phyloP scores from a whole-genome alignment of 2,113 vertebrate species.

The Isurus oxyrinchus region DNA sequence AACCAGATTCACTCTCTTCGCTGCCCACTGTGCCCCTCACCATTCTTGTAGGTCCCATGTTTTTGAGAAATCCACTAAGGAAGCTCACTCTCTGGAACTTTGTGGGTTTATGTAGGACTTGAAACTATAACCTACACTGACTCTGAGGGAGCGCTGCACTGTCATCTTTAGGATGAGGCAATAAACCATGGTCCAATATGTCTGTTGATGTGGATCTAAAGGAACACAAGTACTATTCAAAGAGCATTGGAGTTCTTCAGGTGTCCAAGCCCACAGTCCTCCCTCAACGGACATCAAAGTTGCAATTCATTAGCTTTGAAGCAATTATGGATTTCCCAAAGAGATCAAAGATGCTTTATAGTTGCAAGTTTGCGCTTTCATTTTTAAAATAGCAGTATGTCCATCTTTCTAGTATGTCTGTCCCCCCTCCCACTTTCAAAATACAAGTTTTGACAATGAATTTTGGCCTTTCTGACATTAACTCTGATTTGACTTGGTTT shows the following conservation, averaged over 20 bases:
- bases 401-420: background rate
- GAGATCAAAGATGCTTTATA: background rate
- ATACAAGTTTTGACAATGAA: background rate
- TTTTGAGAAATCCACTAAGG: background rate
- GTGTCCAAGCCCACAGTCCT: background rate
- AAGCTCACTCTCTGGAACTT: background rate
- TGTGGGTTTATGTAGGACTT: background rate
- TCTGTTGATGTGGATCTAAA: background rate
- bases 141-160: background rate
- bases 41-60: too few species aligned
- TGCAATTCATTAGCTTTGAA: background rate
- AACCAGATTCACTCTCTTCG: too few species aligned
- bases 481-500: conserved; percentile 36
- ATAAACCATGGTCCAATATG: background rate
- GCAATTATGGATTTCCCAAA: background rate
- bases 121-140: background rate
- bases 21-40: too few species aligned
- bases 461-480: conserved; percentile 16
- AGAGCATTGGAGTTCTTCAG: background rate
- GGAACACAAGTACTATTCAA: background rate
- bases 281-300: background rate
- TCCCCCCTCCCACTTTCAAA: conserved; percentile 38
- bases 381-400: background rate
- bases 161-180: background rate
- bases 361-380: background rate